Evolutionary conservation across 2,113 vertebrate species (phyloP), one percentile per base, ranked within the genome.

Genomic region (Chloropsis cyanopogon): DNA sequence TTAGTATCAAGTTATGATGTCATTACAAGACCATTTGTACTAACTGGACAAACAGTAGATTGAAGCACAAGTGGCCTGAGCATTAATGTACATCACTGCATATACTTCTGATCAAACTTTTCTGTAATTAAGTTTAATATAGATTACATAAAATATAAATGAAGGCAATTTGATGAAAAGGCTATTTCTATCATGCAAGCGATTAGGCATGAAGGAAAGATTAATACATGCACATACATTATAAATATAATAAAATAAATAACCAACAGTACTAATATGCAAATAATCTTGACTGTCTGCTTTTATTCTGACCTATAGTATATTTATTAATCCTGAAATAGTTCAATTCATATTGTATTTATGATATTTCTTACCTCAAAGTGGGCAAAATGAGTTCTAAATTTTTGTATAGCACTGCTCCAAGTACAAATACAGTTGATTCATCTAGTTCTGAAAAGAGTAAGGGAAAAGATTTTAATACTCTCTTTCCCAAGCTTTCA

Each of bases 391-490:
- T 99, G 69, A 99, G 98, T 95, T 99, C 99, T 91, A 99, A 98
- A 82, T 99, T 99, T 98, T 99, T 99, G 97, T 99, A 99, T n/a
- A 99, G 97, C 78, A 99, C 99, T 24, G 99, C 99, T 98, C 99
- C 99, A 96, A 99, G 98, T 95, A 99, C 99, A 98, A 99, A 99
- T 73, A 99, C 99, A 6, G 98, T 98, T 17, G 99, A 99, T 96
- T 99, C 99, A 92, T 99, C 99, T 95, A 99, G 96, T 96, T 99
- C 99, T 99, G 94, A 78, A 94, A 95, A 86, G 13, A 93, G 35
- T 29, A 72, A 60, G 54, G 53, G 92, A 56, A 80, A 81, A 60
- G 1, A 72, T 54, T 63, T 83, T 73, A 24, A 59, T 88, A 60
- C 10, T 47, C 29, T 68, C 28, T 57, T 84, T 84, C 23, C 21